These are phyloP conservation scores for Oscheius sp. DNA, from an alignment of 2,888 invertebrate genomes.

Conservation along the genomic window DNA sequence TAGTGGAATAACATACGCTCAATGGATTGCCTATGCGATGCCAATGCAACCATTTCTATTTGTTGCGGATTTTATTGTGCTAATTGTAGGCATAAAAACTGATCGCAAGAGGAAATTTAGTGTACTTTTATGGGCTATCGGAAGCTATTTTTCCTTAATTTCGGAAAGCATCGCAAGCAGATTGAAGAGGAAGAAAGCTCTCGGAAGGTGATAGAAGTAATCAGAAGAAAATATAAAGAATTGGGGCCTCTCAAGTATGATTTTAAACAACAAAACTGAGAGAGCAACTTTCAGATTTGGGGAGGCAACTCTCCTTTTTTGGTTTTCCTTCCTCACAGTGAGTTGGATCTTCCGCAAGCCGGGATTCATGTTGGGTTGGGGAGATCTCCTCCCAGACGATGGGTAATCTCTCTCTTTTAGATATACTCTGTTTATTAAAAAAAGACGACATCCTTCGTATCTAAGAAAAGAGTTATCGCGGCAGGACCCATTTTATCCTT, in stretches of 20 bases:
- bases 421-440: too few species aligned
- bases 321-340: constrained; percentile 13
- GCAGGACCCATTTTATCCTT: too few species aligned
- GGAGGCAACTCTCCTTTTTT: constrained; percentile 12
- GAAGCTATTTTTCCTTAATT: constrained; percentile 2
- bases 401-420: too few species aligned
- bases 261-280: not conserved
- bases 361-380: constrained; percentile 30
- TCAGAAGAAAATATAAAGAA: not conserved
- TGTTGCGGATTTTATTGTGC: constrained; percentile 2
- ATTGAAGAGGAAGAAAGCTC: not conserved
- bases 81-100: not conserved
- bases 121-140: constrained; percentile 6
- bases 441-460: too few species aligned
- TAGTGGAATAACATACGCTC: not conserved
- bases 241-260: constrained; percentile 2
- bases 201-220: not conserved
- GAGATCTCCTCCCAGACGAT: constrained; percentile 11
- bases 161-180: not conserved
- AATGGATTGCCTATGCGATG: constrained; percentile 19
- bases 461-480: too few species aligned
- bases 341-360: constrained; percentile 24
- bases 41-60: constrained; percentile 7
- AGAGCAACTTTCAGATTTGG: constrained; percentile 13
- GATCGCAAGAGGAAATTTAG: not conserved